Evolutionary conservation across 1,140 invertebrate genomes (phyloP).

Genomic region (Acyrthosiphon pisum): DNA sequence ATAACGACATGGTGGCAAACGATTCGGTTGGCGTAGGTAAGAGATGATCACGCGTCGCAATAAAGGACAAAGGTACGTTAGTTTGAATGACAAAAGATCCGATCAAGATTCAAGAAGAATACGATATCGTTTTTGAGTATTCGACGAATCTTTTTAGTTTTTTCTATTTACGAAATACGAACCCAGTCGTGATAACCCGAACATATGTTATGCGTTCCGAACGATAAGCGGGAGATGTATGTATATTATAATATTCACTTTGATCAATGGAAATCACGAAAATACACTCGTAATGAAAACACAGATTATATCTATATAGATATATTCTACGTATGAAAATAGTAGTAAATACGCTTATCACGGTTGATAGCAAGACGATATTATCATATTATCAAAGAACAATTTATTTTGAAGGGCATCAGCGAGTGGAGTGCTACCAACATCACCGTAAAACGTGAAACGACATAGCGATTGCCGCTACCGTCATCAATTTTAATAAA

Average conservation of each 20-base stretch:
- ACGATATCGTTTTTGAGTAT: neutral
- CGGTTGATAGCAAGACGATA: neutral
- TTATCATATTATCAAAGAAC: no score
- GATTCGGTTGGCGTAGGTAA: neutral
- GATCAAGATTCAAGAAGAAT: neutral
- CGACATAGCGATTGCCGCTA: neutral
- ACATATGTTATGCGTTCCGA: neutral
- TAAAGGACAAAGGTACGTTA: neutral
- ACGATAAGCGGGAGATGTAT: neutral
- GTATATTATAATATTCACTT: neutral
- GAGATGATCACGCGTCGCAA: neutral
- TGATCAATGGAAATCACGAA: neutral
- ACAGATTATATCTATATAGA: no score
- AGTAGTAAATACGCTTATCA: no score
- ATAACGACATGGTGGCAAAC: conserved; percentile 35
- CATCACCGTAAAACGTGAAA: neutral
- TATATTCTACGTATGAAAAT: no score
- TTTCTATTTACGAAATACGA: neutral
- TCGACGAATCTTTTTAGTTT: neutral
- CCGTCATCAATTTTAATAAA: no score
- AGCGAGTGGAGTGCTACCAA: neutral
- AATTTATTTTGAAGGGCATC: neutral
- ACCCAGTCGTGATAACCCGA: neutral
- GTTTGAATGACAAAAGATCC: neutral
- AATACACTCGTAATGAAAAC: no score